Conservation (phyloP, 1,140 invertebrate species). For the Drosophila equinoxialis region DNA sequence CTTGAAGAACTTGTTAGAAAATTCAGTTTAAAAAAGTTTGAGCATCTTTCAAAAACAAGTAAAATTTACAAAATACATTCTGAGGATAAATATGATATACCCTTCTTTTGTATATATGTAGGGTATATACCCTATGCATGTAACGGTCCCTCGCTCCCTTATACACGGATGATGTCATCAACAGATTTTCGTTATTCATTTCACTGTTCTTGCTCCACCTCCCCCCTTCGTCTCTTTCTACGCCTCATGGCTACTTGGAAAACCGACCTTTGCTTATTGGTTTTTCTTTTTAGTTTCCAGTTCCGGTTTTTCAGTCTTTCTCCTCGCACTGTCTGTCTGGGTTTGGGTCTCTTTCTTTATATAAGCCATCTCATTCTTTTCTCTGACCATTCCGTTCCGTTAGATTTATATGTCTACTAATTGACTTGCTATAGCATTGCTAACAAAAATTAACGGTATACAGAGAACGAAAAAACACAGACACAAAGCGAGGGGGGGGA, state of each 20-base stretch:
- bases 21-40: too few species aligned
- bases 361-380: neutral
- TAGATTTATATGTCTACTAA: slow-evolving; percentile 65
- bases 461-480: slow-evolving; percentile 8
- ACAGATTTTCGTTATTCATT: slow-evolving; percentile 37
- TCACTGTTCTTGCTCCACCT: neutral
- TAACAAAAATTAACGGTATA: slow-evolving; percentile 65
- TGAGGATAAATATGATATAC: too few species aligned
- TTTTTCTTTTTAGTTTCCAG: slow-evolving; percentile 57
- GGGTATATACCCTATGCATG: neutral
- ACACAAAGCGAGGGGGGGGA: neutral
- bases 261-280: slow-evolving; percentile 52
- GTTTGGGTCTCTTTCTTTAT: neutral
- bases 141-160: slow-evolving; percentile 14
- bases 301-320: slow-evolving; percentile 57
- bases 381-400: slow-evolving; percentile 45
- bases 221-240: neutral
- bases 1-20: too few species aligned
- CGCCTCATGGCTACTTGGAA: slow-evolving; percentile 7
- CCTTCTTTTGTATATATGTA: too few species aligned
- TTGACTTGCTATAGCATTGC: slow-evolving; percentile 52
- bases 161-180: slow-evolving; percentile 49
- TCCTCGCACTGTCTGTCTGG: neutral
- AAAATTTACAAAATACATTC: too few species aligned
- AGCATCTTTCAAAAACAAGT: too few species aligned